Percentiles rank a stretch among this genome's conserved stretches.
These are phyloP conservation scores for Ammodytes marinus DNA, from an alignment of 2,113 vertebrate species.

Conservation along the genomic window DNA sequence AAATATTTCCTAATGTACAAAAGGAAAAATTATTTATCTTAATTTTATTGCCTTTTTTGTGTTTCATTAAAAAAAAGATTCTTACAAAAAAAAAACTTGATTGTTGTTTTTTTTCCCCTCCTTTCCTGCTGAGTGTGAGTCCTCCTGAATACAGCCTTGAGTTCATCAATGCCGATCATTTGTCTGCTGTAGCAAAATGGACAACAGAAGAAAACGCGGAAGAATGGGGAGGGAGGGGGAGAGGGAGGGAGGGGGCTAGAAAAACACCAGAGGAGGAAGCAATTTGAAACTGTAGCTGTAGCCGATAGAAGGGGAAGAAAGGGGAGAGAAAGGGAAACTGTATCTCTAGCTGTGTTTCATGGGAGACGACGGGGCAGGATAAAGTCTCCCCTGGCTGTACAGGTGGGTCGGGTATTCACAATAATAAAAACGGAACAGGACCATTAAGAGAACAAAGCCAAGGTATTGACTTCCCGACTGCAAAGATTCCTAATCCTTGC, in stretches of 20 bases:
- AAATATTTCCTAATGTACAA: constrained; percentile 85
- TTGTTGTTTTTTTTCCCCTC: background rate
- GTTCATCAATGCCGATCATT: constrained; percentile 68
- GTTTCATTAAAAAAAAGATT: constrained; percentile 86
- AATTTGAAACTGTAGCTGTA: constrained; percentile 76
- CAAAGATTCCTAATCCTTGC: constrained; percentile 51
- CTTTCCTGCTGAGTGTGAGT: constrained; percentile 46
- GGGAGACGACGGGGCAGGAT: constrained; percentile 42
- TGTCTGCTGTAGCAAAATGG: constrained; percentile 66
- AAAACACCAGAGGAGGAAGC: constrained; percentile 55
- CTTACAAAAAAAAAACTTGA: constrained; percentile 59
- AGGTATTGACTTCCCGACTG: constrained; percentile 63
- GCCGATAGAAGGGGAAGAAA: constrained; percentile 57
- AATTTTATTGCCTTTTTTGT: constrained; percentile 88
- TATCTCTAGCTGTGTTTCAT: constrained; percentile 64
- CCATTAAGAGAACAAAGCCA: constrained; percentile 78
- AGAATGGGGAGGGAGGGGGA: constrained; percentile 30
- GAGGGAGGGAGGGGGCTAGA: background rate
- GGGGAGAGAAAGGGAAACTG: constrained; percentile 64
- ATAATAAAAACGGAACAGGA: constrained; percentile 75
- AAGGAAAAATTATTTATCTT: constrained; percentile 88
- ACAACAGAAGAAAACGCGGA: constrained; percentile 54
- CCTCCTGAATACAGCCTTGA: constrained; percentile 48
- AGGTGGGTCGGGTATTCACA: constrained; percentile 78
- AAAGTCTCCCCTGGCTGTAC: constrained; percentile 65